Evolutionary conservation across 2,888 invertebrate species (phyloP), one percentile per base, ranked within the genome.

Genomic region (Phalera bucephala): DNA sequence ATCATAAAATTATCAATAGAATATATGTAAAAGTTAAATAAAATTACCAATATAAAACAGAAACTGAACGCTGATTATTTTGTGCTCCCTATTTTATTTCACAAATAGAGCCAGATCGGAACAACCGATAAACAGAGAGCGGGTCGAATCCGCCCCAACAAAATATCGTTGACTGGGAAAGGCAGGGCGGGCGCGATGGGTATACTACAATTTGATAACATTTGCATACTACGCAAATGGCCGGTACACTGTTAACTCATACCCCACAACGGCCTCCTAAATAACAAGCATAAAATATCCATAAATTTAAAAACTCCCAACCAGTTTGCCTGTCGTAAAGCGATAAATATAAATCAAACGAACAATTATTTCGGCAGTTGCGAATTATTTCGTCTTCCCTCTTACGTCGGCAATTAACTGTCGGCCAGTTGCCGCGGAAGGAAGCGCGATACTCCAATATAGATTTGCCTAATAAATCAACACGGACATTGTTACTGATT

Each of bases 361-460:
- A 62, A 64, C 67, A 65, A 74, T 76, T 67, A 77, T 70, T 68
- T 67, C 52, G 63, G 60, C 64, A 59, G 66, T 64, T 61, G 55
- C 56, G 64, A 72, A 76, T 78, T 72, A 77, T 74, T 75, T 72
- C 63, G 67, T 72, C 70, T 77, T 72, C 66, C 59, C 56, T 67
- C 61, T 62, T 64, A 67, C 62, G 62, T 65, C 50, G 57, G 66
- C 74, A 76, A 79, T 79, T 79, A 76, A 67, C 5, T 65, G 44
- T 47, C 52, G 72, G 66, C 64, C 70, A 64, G 64, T 52, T 35
- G 56, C 45, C 56, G 52, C 55, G 79, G 75, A 75, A 77, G 78
- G 80, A 79, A 75, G 60, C 60, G 55, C 71, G 62, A 66, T 64
- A 61, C 72, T 62, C 68, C 75, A 70, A 76, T 77, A 74, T 73